Conservation (phyloP, 1,140 invertebrate genomes). For the Pararge aegeria region DNA sequence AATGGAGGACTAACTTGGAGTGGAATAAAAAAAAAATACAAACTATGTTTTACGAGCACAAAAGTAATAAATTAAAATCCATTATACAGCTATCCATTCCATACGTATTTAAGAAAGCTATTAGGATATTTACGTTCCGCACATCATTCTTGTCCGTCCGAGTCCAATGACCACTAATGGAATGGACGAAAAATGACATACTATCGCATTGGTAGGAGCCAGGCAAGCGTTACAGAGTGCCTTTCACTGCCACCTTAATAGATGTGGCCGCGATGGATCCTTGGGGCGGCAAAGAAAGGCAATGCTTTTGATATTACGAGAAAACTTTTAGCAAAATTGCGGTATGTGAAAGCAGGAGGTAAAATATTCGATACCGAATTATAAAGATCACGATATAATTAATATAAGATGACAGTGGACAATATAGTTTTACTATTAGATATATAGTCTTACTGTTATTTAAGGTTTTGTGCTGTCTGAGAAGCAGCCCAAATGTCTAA, state of each 20-base stretch:
- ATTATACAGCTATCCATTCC: background rate
- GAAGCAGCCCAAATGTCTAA: too few relatives aligned
- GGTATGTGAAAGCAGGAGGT: background rate
- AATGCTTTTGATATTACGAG: background rate
- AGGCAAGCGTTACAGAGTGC: conserved; percentile 30
- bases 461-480: too few relatives aligned
- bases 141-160: conserved; percentile 16
- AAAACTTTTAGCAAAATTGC: conserved; percentile 6
- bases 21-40: too few relatives aligned
- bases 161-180: conserved; percentile 29
- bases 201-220: conserved; percentile 27
- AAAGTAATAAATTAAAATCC: background rate
- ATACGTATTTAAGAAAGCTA: conserved; percentile 1
- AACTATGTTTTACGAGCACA: background rate
- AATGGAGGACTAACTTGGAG: too few relatives aligned
- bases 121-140: conserved; percentile 23
- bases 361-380: background rate
- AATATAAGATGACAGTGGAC: too few relatives aligned
- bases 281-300: conserved; percentile 4
- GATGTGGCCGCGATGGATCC: conserved; percentile 13
- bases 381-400: background rate
- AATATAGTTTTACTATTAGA: too few relatives aligned
- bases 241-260: conserved; percentile 27
- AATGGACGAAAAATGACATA: conserved; percentile 32
- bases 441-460: too few relatives aligned